Percentiles rank a stretch among this genome's conserved stretches.
Evolutionary conservation across 2,888 invertebrate species (phyloP).

Genomic region (Euplexia lucipara): DNA sequence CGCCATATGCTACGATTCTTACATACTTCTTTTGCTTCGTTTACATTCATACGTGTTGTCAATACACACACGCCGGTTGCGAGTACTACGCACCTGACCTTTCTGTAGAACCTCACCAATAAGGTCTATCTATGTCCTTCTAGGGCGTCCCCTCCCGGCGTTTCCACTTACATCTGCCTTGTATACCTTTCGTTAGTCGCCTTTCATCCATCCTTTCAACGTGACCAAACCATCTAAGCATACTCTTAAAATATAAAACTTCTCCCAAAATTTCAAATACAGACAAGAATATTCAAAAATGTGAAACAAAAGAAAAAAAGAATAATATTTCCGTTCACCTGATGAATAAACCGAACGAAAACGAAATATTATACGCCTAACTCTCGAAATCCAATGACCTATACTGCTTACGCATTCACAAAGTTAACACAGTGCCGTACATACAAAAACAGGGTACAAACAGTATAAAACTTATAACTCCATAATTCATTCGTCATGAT

Average conservation of each 20-base stretch:
- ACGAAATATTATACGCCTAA: not conserved
- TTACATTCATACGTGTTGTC: too few relatives aligned
- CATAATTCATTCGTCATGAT: constrained; percentile 72
- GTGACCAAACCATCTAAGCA: too few relatives aligned
- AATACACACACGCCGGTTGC: too few relatives aligned
- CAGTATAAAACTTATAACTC: constrained; percentile 64
- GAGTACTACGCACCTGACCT: too few relatives aligned
- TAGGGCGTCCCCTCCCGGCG: too few relatives aligned
- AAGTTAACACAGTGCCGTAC: constrained; percentile 43
- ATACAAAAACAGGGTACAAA: constrained; percentile 49
- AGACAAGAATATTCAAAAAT: not conserved
- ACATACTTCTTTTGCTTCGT: too few relatives aligned
- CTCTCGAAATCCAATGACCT: constrained; percentile 39
- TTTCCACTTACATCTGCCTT: too few relatives aligned
- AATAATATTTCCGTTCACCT: not conserved
- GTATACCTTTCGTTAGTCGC: too few relatives aligned
- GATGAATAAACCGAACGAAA: constrained; percentile 4
- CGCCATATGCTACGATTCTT: too few relatives aligned
- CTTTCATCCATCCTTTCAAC: too few relatives aligned
- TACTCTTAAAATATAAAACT: not conserved
- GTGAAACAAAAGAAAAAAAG: not conserved
- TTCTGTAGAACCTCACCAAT: too few relatives aligned
- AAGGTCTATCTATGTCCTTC: too few relatives aligned
- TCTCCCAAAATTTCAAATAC: not conserved
- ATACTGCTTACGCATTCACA: constrained; percentile 42